Base-by-base conservation (phyloP, 64 coral and sea anemone species). In the Astreopora myriophthalma region DNA sequence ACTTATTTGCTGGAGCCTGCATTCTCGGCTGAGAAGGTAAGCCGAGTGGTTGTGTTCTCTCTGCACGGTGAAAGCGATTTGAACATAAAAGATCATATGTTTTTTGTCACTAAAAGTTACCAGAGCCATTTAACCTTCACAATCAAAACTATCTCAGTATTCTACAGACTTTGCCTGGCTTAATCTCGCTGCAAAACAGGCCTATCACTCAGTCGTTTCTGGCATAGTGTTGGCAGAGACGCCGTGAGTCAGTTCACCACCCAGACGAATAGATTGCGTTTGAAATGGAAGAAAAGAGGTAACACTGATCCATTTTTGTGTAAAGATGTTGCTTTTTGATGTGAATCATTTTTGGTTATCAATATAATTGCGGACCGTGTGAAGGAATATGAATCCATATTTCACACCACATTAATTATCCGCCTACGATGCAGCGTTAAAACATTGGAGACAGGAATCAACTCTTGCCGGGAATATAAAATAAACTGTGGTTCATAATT, bases 331-430 rank as follows among this genome's bases (percentile, higher is more conserved):
- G 0, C 25, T 66, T 66, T 78, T 5, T 11, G 0, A 0, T 17
- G 29, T 61, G 14, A 17, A 14, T 61, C 6, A 11, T 46, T 46
- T 46, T 46, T 5, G 42, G 5, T 46, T 46, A 5, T 46, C 5
- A 6, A 46, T 46, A 11, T 46, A 11, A 5, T 81, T 81, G 48
- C 34, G 20, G 3, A 65, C 25, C 79, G 25, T 73, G 57, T 38
- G 52, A 36, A 61, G 33, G 31, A 34, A n/a, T n/a, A n/a, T n/a
- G n/a, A n/a, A 83, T 65, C 78, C 38, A 64, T 22, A 83, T 32
- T 83, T 83, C 31, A 65, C 79, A 83, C 79, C 22, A 83, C 79
- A 83, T 83, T 83, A 83, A 83, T 83, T 83, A 83, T 83, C 30
- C 79, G 38, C 79, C 55, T 57, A 62, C n/a, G 2, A 19, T n/a